Evolutionary conservation across 2,113 vertebrate genomes (phyloP).

Genomic region (Amphiprion ocellaris): DNA sequence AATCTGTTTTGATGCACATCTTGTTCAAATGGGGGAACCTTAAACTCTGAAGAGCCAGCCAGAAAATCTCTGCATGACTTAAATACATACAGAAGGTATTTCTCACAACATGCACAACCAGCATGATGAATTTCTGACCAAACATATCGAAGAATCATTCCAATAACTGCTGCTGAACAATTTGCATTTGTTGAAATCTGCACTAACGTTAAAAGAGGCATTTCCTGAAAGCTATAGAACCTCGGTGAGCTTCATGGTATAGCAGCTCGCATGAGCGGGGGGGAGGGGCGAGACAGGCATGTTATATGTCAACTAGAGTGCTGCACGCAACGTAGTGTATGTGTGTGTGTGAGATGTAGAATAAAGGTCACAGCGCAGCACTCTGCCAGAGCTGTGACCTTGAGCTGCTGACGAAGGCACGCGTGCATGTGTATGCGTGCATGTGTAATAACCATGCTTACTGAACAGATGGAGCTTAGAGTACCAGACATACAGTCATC

Average conservation of each 20-base stretch:
- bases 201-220: background rate
- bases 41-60: background rate
- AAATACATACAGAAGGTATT: background rate
- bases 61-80: background rate
- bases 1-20: background rate
- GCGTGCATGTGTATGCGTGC: conserved; percentile 40
- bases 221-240: conserved; percentile 54
- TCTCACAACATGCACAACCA: background rate
- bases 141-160: background rate
- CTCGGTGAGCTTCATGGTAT: conserved; percentile 42
- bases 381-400: conserved; percentile 77
- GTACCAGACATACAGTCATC: conserved; percentile 81
- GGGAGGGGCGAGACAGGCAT: conserved; percentile 70
- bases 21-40: background rate
- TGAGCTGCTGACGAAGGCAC: conserved; percentile 75
- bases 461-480: conserved; percentile 83
- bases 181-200: background rate
- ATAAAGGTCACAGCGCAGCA: conserved; percentile 80
- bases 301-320: conserved; percentile 76
- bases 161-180: too few species aligned
- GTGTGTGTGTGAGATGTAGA: conserved; percentile 63
- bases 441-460: conserved; percentile 82
- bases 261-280: conserved; percentile 34
- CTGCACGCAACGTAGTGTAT: conserved; percentile 67
- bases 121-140: background rate